phyloP scores from a whole-genome alignment of 2,797 vertebrate species.

The Onychomys torridus region DNA sequence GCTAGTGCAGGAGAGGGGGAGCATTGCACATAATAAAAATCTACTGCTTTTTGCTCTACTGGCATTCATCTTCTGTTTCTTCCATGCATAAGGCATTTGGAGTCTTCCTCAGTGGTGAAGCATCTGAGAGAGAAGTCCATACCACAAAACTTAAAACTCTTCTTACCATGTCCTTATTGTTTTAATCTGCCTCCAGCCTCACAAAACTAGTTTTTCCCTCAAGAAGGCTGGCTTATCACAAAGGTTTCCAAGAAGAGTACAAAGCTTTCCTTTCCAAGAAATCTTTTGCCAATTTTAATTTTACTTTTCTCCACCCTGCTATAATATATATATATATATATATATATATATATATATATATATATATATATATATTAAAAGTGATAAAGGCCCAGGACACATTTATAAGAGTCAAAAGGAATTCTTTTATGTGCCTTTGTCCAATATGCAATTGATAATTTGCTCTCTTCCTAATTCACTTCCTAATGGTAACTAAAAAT shows the following conservation, averaged over 20 bases:
- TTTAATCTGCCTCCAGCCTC: neutral
- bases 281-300: constrained; percentile 39
- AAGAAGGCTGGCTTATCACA: neutral
- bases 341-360: neutral
- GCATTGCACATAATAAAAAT: neutral
- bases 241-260: neutral
- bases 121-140: neutral
- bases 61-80: neutral
- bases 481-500: constrained; percentile 45
- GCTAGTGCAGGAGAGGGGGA: neutral
- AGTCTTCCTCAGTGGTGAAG: neutral
- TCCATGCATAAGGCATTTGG: neutral
- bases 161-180: neutral
- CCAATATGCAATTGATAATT: constrained; percentile 26
- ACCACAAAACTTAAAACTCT: neutral
- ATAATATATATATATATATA: neutral
- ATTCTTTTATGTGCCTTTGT: constrained; percentile 26
- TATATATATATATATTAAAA: neutral
- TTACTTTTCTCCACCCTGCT: constrained; percentile 13
- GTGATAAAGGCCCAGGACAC: neutral
- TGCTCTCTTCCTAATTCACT: constrained; percentile 36
- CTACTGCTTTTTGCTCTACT: accelerated
- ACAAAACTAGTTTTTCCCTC: neutral
- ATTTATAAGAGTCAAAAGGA: constrained; percentile 24
- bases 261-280: constrained; percentile 6